Percentiles rank a stretch among this genome's conserved stretches.
Evolutionary conservation across 2,888 invertebrate species (phyloP).

Genomic region (Sepioteuthis lessoniana): DNA sequence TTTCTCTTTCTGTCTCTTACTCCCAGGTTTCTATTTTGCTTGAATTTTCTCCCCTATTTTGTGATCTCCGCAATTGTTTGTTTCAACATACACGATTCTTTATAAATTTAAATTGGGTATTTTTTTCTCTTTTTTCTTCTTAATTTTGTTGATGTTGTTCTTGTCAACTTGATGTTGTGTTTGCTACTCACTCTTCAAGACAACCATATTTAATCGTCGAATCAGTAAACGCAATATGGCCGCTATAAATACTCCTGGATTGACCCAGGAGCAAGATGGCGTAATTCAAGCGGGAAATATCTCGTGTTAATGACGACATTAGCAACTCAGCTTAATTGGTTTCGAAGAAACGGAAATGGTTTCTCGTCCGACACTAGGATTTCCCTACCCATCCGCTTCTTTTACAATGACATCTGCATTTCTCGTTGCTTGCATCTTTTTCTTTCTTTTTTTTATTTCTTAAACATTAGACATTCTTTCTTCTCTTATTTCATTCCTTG

Average conservation of each 20-base stretch:
- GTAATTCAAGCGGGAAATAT: conserved; percentile 9
- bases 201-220: background rate
- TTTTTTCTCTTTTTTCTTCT: background rate
- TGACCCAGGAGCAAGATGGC: background rate
- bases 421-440: background rate
- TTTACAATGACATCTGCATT: background rate
- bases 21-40: too few relatives aligned
- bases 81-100: too few relatives aligned
- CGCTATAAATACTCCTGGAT: background rate
- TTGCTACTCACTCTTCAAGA: background rate
- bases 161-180: background rate
- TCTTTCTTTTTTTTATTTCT: background rate
- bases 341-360: background rate
- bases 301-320: background rate
- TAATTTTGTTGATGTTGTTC: background rate
- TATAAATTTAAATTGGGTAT: background rate
- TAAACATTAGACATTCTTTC: background rate
- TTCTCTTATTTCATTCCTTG: background rate
- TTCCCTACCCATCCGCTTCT: background rate
- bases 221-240: background rate
- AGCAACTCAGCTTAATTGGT: background rate
- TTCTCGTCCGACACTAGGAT: background rate
- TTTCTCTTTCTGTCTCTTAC: too few relatives aligned
- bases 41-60: too few relatives aligned
- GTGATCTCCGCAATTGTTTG: too few relatives aligned